Base-by-base conservation (phyloP, 2,888 invertebrate species). In the Andrena chrysosceles region DNA sequence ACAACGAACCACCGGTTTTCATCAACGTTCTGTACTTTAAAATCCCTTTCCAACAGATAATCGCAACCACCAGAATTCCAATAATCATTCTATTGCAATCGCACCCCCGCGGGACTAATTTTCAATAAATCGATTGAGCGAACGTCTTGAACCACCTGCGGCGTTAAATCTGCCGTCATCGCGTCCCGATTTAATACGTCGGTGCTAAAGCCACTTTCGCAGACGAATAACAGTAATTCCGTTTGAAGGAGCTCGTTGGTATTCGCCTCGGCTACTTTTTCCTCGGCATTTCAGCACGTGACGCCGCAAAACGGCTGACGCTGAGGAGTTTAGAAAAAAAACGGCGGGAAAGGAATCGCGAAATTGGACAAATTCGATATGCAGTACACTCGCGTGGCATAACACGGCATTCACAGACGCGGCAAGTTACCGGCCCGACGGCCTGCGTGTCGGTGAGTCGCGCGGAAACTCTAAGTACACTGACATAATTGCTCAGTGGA, bases 401-500 rank as follows among this genome's bases (percentile, higher is more conserved):
- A 67, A 60, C 49, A 62, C 13, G 23, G 35, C 20, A 13, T 52
- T 54, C 35, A 26, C 60, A 54, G 54, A 42, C 63, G 48, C 31
- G n/a, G 63, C 16, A 73, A 81, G 81, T 73, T 73, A 54, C 7
- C 13, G n/a, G 35, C 20, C 13, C 67, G 56, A 2, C 23, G 42
- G 42, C 16, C 42, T 42, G 42, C 16, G 56, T 16, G 29, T 31
- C 78, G 60, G 16, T 26, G 68, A 62, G 74, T 8, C 56, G 54
- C 42, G 54, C 10, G 54, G 59, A 74, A 81, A 81, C 81, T 81
- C 59, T 64, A 81, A 81, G 66, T 42, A 81, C 81, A 69, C 81
- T 52, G 69, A 42, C 81, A 74, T 81, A 81, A 81, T 81, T 83
- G 83, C 83, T 72, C 67, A 33, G 49, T 69, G 77, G 83, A 77